Percentiles rank a stretch among this genome's conserved stretches.
These are phyloP conservation scores for Cliona cf. orientalis DNA, from an alignment of 37 sponge, comb jelly and placozoan species.

Conservation along the genomic window DNA sequence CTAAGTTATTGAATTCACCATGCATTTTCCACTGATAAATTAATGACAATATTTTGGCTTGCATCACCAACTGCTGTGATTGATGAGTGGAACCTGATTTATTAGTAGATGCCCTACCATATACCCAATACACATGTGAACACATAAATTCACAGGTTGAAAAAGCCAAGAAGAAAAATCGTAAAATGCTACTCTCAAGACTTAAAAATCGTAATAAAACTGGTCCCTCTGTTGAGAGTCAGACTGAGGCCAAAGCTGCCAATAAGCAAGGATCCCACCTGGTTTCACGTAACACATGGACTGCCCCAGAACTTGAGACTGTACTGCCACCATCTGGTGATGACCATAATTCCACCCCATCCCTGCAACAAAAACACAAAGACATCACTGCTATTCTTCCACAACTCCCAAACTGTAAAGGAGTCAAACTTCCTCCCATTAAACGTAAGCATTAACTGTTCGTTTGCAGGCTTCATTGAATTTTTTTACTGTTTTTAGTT, in stretches of 20 bases:
- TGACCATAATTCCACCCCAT: background rate
- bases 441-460: background rate
- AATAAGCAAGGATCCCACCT: background rate
- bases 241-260: background rate
- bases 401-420: background rate
- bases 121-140: background rate
- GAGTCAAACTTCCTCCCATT: slow-evolving; percentile 13
- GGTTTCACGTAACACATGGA: slow-evolving; percentile 10
- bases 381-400: too few species aligned
- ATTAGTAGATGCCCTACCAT: background rate
- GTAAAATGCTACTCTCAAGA: slow-evolving; percentile 26
- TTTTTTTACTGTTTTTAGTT: too few species aligned
- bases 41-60: too few species aligned
- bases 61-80: too few species aligned
- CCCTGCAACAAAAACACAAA: background rate
- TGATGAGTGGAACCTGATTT: too few species aligned
- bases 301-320: background rate
- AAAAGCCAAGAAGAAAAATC: background rate
- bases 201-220: slow-evolving; percentile 40
- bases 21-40: too few species aligned
- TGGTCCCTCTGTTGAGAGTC: background rate
- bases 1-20: too few species aligned
- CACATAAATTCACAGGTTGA: background rate
- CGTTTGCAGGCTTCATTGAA: background rate
- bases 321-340: background rate